Evolutionary conservation across 2,113 vertebrate species (phyloP), one percentile per base, ranked within the genome.

Genomic region (Thermophis baileyi): DNA sequence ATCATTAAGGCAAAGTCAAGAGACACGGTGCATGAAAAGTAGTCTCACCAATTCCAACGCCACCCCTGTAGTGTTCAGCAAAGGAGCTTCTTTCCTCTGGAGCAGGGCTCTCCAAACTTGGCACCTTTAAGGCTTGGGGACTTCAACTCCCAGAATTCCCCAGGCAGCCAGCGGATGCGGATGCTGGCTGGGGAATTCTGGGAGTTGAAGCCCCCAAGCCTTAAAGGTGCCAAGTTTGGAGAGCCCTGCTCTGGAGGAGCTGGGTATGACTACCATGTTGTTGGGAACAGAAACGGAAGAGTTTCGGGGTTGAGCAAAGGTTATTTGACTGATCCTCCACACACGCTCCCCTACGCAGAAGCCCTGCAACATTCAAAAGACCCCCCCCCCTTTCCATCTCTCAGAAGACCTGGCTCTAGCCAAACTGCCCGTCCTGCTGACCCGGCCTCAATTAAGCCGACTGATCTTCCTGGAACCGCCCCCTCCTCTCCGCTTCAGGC

Each of bases 221-320:
- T 69, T 69, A 14, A 69, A 69, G 60, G 1, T n/a, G 60, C 60
- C 60, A 14, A 0, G 30, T n/a, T 14, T n/a, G 60, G 60, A n/a
- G 60, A 69, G 0, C 60, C 60, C 60, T 30, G 60, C 2, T 14
- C 88, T 6, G 63, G 0, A 18, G n/a, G 63, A 35, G 12, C 63
- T 14, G 2, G 16, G 16, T 40, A 6, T 1, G 18, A 35, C 2
- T 35, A 18, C 14, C 1, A 2, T 1, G 2, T 0, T 35, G 16
- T 35, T 40, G n/a, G 69, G 69, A 18, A 3, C 35, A 81, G 69
- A 40, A 20, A 81, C 3, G 4, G 35, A 40, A 40, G 69, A 81
- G 16, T 16, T 8, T 20, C 4, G 60, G 4, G 30, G 60, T 12
- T 14, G 60, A 63, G 60, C 27, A 63, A n/a, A 12, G 60, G 11